Evolutionary conservation across 2,113 vertebrate species (phyloP).

Genomic region (Phylloscopus trochilus): DNA sequence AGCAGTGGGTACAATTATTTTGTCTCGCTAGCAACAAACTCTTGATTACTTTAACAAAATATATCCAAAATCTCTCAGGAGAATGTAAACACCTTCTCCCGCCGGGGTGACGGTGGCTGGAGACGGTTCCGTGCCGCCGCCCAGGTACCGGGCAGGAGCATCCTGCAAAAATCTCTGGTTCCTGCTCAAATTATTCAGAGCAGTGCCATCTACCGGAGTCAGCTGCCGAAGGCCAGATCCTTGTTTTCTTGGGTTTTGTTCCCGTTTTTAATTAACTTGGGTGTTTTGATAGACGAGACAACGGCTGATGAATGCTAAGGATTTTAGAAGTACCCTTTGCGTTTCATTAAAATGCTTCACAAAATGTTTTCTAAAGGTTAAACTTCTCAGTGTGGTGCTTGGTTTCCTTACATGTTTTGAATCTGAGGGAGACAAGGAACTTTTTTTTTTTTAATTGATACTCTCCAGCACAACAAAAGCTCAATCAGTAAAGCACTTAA

Average conservation of each 20-base stretch:
- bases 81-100: rapidly evolving
- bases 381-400: neutral
- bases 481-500: constrained; percentile 41
- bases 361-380: neutral
- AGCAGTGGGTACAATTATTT: neutral
- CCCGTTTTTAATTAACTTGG: neutral
- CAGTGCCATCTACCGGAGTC: constrained; percentile 52
- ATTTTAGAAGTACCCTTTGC: neutral
- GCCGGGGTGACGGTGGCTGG: rapidly evolving
- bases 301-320: neutral
- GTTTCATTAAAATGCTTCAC: neutral
- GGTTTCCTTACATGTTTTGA: neutral
- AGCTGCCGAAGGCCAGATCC: rapidly evolving
- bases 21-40: neutral
- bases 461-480: constrained; percentile 4
- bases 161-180: neutral
- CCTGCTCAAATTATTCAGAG: neutral
- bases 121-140: rapidly evolving
- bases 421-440: neutral
- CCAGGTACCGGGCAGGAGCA: neutral
- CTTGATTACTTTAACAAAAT: neutral
- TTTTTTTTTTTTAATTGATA: neutral
- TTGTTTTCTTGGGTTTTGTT: neutral
- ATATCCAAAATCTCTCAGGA: rapidly evolving
- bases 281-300: neutral